A percentile compares a stretch with the other conserved stretches of the same genome.
These are phyloP conservation scores for Clunio marinus DNA, from an alignment of 2,888 invertebrate genomes.

Conservation along the genomic window DNA sequence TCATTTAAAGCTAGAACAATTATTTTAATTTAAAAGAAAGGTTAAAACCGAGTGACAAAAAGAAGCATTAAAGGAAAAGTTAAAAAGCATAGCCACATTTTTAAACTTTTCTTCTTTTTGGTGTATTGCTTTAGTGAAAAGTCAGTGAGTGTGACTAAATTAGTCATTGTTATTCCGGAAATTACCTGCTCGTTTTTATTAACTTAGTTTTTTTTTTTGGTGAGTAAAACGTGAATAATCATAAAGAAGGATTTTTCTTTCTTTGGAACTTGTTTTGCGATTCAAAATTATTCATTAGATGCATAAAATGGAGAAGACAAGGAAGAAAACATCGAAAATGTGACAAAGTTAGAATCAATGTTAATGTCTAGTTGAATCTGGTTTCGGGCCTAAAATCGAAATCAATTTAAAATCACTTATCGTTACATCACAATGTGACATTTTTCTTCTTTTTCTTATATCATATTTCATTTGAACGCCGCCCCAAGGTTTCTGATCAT, in stretches of 20 bases:
- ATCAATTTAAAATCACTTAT: too few species aligned
- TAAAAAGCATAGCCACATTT: too few species aligned
- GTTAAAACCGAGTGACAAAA: not conserved
- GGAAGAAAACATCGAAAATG: not conserved
- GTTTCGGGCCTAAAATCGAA: not conserved
- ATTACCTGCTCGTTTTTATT: not conserved
- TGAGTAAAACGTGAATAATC: not conserved
- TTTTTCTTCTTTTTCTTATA: too few species aligned
- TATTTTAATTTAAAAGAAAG: not conserved
- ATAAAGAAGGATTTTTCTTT: not conserved
- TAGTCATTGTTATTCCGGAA: not conserved
- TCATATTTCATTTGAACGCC: too few species aligned
- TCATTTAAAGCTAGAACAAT: not conserved
- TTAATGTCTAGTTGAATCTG: too few species aligned
- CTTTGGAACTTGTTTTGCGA: not conserved
- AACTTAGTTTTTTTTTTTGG: constrained; percentile 1
- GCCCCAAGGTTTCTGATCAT: too few species aligned
- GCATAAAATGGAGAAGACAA: not conserved
- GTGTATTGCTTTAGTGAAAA: too few species aligned
- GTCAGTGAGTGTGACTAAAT: not conserved
- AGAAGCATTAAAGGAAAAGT: constrained; percentile 3
- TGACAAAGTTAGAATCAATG: too few species aligned
- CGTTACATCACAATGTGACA: too few species aligned
- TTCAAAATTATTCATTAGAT: too few species aligned
- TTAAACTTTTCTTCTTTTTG: too few species aligned